Conservation (phyloP, 2,888 invertebrate genomes). For the Phymatocera aterrima region DNA sequence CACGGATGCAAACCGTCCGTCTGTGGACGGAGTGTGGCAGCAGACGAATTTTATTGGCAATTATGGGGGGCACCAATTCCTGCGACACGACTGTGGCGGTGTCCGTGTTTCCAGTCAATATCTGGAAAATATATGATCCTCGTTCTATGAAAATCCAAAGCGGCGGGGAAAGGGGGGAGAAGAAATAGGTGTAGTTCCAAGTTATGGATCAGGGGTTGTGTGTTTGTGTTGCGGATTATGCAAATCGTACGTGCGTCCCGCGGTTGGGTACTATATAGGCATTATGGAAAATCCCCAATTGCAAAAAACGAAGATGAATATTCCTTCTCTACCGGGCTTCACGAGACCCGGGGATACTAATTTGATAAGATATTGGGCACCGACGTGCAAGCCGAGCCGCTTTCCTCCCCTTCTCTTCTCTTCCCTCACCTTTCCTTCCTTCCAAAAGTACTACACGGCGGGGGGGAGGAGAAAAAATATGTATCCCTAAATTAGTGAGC, state of each 20-base stretch:
- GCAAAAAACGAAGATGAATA: neutral
- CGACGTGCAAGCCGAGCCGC: neutral
- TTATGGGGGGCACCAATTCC: constrained; percentile 82
- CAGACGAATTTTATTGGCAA: constrained; percentile 83
- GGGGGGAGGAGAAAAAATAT: neutral
- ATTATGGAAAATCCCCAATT: neutral
- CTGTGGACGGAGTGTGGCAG: constrained; percentile 84
- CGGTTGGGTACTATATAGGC: neutral
- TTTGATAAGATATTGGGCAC: neutral
- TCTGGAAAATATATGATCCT: constrained; percentile 75
- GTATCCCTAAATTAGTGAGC: neutral
- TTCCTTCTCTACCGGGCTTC: neutral
- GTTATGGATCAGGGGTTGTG: neutral
- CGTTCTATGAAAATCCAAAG: constrained; percentile 5
- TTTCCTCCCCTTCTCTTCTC: too few relatives aligned
- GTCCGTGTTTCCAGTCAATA: constrained; percentile 85
- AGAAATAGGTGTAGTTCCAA: neutral
- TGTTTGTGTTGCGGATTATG: neutral
- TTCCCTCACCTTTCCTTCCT: too few relatives aligned
- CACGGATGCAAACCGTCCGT: constrained; percentile 85
- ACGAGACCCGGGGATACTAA: neutral
- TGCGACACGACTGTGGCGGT: constrained; percentile 83
- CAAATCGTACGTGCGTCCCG: too few relatives aligned
- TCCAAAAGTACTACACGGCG: too few relatives aligned
- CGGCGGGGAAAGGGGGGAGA: neutral